Base-by-base conservation (phyloP, 2,113 vertebrate species). In the Rhineura floridana region DNA sequence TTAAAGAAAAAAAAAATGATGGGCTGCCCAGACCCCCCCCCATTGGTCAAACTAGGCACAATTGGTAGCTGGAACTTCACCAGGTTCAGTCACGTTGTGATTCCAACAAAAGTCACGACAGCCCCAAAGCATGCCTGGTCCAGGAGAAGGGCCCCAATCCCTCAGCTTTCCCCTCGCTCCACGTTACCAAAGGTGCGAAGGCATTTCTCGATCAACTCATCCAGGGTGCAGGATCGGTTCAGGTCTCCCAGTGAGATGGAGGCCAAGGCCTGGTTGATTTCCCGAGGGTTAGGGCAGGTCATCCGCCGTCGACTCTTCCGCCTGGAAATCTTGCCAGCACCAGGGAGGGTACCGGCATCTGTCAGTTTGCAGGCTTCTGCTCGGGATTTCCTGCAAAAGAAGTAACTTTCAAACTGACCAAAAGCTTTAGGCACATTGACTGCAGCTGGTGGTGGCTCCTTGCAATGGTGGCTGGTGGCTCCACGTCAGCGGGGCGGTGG, bases 271-370 rank as follows among this genome's bases (percentile, higher is more conserved):
- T 96, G 96, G 93, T 87, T 97, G 96, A 99, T 98, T 93, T 99
- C 98, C 85, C 97, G 96, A 17, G 98, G 96, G 88, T 96, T 98
- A 89, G 98, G 98, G 90, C 98, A 99, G n/a, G 98, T 99, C 97
- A 98, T 98, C 91, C 98, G 96, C 46, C 98, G 96, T 42, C 97
- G 96, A 67, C 91, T 92, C 93, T 93, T 95, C 84, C 95, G 95
- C 93, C 90, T 93, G 89, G 94, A 94, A 84, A 76, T 87, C 86
- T 87, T 91, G 12, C 86, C 84, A 0, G 81, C 85, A 25, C 87
- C 72, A 13, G 84, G 87, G 28, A 83, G 44, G 79, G 83, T 83
- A 39, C 39, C 62, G 86, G 76, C 44, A 89, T 93, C 77, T 91
- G 91, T 86, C 95, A 96, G 94, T 83, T 91, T 85, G 39, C 94